These are phyloP conservation scores for Parthenolecanium corni DNA, from an alignment of 2,888 invertebrate genomes.

Conservation along the genomic window DNA sequence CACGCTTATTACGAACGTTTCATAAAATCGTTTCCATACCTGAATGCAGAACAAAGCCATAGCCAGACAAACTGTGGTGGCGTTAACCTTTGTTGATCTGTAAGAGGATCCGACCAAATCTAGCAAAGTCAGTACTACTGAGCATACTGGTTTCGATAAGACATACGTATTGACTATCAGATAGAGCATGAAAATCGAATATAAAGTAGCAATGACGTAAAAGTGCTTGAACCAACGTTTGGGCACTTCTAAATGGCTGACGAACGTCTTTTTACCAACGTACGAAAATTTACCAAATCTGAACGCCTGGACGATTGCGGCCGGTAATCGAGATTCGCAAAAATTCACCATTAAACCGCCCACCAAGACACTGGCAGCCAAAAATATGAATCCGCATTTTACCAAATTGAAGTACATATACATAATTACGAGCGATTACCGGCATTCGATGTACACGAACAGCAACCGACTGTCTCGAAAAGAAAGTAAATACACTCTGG, in stretches of 20 bases:
- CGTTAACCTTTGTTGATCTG: constrained; percentile 44
- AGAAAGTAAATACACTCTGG: no score
- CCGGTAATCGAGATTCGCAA: constrained; percentile 55
- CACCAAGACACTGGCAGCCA: constrained; percentile 39
- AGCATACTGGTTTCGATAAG: constrained; percentile 42
- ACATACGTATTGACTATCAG: constrained; percentile 45
- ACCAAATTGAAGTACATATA: constrained; percentile 37
- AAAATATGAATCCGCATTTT: constrained; percentile 35
- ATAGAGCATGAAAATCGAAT: constrained; percentile 44
- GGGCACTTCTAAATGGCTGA: constrained; percentile 51
- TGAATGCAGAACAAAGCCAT: constrained; percentile 54
- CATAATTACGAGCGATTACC: constrained; percentile 3
- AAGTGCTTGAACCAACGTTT: constrained; percentile 72
- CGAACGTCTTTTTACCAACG: constrained; percentile 41
- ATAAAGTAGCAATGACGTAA: constrained; percentile 55
- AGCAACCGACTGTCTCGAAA: no score
- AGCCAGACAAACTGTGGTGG: constrained; percentile 49
- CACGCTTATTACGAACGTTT: constrained; percentile 66
- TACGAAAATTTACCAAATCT: constrained; percentile 61
- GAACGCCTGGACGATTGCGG: constrained; percentile 51
- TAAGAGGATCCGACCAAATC: constrained; percentile 39
- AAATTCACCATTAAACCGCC: constrained; percentile 52
- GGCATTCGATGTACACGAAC: neutral
- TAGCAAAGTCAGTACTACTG: constrained; percentile 42
- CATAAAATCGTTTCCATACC: constrained; percentile 62